Evolutionary conservation across 2,888 invertebrate genomes (phyloP).

Genomic region (Drosophila maculinotata): DNA sequence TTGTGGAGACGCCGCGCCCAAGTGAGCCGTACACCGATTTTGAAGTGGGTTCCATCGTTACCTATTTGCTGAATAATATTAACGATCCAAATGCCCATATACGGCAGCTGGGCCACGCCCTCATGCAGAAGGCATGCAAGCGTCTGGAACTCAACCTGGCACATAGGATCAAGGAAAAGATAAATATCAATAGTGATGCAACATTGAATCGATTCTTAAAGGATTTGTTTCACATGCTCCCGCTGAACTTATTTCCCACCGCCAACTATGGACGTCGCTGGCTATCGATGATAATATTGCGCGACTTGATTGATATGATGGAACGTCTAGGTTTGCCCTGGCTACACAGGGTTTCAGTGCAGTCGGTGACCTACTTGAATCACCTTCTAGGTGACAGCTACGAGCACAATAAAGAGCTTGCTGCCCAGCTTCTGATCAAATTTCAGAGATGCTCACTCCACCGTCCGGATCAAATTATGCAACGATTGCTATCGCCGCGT

Average conservation of each 20-base stretch:
- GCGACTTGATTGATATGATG: constrained; percentile 78
- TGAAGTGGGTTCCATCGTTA: constrained; percentile 88
- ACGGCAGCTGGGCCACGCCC: constrained; percentile 86
- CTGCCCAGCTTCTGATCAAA: constrained; percentile 44
- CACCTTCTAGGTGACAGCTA: constrained; percentile 90
- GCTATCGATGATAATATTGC: constrained; percentile 87
- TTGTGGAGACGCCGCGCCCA: constrained; percentile 91
- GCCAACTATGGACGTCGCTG: constrained; percentile 88
- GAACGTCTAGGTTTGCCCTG: constrained; percentile 48
- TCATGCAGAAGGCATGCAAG: constrained; percentile 88
- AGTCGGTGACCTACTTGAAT: constrained; percentile 74
- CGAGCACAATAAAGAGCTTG: constrained; percentile 89
- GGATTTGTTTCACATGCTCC: constrained; percentile 86
- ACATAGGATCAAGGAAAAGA: constrained; percentile 49
- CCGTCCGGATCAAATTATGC: constrained; percentile 49
- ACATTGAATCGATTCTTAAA: constrained; percentile 86
- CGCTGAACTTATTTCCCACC: constrained; percentile 86
- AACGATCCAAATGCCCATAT: constrained; percentile 87
- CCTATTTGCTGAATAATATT: constrained; percentile 89
- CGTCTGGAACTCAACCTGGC: constrained; percentile 86
- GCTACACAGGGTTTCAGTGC: constrained; percentile 81
- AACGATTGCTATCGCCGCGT: constrained; percentile 88
- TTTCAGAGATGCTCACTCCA: constrained; percentile 2
- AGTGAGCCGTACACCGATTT: constrained; percentile 88
- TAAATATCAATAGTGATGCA: constrained; percentile 5